Evolutionary conservation across 2,888 invertebrate species (phyloP).

Genomic region (Macrosoma leucophasiata): DNA sequence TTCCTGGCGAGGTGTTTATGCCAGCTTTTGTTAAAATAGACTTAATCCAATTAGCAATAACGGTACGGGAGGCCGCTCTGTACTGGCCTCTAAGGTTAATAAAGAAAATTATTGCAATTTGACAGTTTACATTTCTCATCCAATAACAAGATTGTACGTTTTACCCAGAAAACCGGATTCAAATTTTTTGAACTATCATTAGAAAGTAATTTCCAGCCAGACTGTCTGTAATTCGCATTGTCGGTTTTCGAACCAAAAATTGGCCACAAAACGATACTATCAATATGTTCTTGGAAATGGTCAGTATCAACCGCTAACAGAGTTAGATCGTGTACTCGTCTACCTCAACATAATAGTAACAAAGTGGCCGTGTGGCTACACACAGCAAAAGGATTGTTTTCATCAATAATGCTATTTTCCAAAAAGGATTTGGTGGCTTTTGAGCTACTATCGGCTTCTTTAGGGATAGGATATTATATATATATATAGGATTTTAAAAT

Average conservation of each 20-base stretch:
- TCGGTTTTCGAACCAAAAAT: conserved; percentile 19
- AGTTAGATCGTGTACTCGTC: conserved; percentile 13
- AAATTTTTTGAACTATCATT: conserved; percentile 6
- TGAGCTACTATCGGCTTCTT: conserved; percentile 3
- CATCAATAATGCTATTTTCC: background rate
- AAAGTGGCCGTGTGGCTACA: conserved; percentile 5
- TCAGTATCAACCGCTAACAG: conserved; percentile 4
- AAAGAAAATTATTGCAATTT: conserved; percentile 14
- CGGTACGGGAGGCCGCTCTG: conserved; percentile 19
- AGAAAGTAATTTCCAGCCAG: conserved; percentile 17
- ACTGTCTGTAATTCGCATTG: conserved; percentile 10
- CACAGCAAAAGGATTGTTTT: background rate
- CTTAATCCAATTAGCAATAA: conserved; percentile 25
- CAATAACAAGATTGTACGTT: conserved; percentile 6
- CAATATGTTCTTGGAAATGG: background rate
- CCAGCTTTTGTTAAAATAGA: conserved; percentile 6
- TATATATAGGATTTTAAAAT: conserved; percentile 19
- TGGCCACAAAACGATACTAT: conserved; percentile 12
- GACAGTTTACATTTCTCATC: conserved; percentile 6
- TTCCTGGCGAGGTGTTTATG: conserved; percentile 9
- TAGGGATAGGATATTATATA: no score
- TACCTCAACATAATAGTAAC: conserved; percentile 13
- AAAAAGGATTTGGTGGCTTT: conserved; percentile 3
- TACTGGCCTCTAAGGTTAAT: conserved; percentile 21
- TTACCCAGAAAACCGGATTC: conserved; percentile 18